phyloP scores from a whole-genome alignment of 2,888 invertebrate genomes.

The Fragum fragum region DNA sequence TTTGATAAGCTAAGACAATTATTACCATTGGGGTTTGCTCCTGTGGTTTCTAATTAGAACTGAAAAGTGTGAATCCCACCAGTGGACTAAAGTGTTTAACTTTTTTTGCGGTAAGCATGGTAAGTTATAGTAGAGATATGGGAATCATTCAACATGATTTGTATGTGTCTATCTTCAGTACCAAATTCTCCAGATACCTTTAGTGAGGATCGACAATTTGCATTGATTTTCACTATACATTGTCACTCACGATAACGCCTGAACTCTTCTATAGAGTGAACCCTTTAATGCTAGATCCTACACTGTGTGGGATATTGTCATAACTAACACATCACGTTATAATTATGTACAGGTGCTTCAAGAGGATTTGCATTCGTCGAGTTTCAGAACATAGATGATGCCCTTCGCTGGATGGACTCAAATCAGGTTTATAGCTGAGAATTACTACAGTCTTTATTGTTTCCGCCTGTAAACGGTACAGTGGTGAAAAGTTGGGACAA shows the following conservation, averaged over 20 bases:
- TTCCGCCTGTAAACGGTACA: constrained; percentile 53
- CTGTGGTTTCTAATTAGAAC: too few relatives aligned
- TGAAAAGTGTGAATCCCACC: too few relatives aligned
- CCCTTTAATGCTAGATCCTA: constrained; percentile 18
- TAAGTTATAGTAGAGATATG: too few relatives aligned
- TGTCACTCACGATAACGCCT: too few relatives aligned
- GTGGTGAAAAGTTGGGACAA: constrained; percentile 10
- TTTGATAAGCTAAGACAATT: too few relatives aligned
- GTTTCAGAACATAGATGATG: constrained; percentile 95
- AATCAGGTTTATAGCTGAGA: constrained; percentile 91
- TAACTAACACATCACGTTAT: constrained; percentile 60
- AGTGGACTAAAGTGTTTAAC: too few relatives aligned
- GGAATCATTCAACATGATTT: too few relatives aligned
- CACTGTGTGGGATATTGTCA: constrained; percentile 16
- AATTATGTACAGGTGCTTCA: constrained; percentile 91
- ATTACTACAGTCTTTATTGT: constrained; percentile 57
- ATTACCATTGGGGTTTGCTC: too few relatives aligned
- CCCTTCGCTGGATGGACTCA: constrained; percentile 96
- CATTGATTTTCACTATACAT: too few relatives aligned
- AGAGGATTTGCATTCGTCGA: constrained; percentile 97
- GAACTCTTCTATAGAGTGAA: constrained; percentile 8
- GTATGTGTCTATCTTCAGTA: too few relatives aligned
- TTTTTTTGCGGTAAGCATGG: too few relatives aligned
- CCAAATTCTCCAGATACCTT: constrained; percentile 11
- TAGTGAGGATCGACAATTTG: constrained; percentile 11